Conservation (phyloP, 1,140 invertebrate genomes). For the Euura lappo region DNA sequence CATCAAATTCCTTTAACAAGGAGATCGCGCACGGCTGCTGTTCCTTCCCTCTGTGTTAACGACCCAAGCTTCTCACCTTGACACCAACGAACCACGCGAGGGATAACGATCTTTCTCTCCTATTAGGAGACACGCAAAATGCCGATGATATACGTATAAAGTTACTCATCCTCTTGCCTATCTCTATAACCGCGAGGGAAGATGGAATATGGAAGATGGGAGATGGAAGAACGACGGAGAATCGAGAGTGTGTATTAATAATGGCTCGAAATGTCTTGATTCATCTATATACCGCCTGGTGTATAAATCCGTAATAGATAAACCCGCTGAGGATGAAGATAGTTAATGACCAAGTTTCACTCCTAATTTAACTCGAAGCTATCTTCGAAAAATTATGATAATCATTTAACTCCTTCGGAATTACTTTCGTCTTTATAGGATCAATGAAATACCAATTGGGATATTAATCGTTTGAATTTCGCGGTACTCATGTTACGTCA, state of each 20-base stretch:
- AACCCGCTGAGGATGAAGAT: neutral
- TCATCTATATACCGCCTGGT: neutral
- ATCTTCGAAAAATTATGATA: too few relatives aligned
- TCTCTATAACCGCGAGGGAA: neutral
- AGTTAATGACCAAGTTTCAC: neutral
- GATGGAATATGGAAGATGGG: neutral
- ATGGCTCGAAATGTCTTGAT: neutral
- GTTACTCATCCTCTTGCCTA: neutral
- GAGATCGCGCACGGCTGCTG: neutral
- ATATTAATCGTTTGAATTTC: too few relatives aligned
- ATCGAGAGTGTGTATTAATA: neutral
- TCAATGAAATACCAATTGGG: too few relatives aligned
- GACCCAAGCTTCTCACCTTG: neutral
- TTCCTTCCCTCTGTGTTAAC: neutral
- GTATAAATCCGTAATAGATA: neutral
- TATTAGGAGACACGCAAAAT: neutral
- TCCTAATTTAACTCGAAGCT: too few relatives aligned
- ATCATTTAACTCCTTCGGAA: too few relatives aligned
- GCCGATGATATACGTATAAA: neutral
- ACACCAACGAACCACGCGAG: neutral
- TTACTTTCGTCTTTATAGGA: too few relatives aligned
- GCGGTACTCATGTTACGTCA: too few relatives aligned
- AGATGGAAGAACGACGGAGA: neutral
- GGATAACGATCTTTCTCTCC: slow-evolving; percentile 1
- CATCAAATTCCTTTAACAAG: too few relatives aligned